Percentiles rank a stretch among this genome's conserved stretches.
These are phyloP conservation scores for Saccostrea glomerata DNA, from an alignment of 1,140 invertebrate genomes.

Conservation along the genomic window DNA sequence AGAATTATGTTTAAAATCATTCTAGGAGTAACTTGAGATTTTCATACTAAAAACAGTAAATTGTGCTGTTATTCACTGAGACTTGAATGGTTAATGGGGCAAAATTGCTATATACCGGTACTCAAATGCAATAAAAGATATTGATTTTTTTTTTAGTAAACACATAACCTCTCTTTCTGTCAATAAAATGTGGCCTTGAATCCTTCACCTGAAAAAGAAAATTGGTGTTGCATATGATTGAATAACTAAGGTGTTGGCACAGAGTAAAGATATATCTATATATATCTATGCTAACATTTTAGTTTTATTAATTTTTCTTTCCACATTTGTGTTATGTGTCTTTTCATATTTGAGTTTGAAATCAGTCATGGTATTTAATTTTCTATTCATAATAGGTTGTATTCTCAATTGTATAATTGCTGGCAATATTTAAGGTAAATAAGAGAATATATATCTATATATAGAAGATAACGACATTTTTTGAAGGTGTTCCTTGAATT, in stretches of 20 bases:
- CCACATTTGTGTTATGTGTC: background rate
- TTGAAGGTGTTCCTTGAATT: background rate
- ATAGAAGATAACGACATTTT: background rate
- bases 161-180: background rate
- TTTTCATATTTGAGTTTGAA: background rate
- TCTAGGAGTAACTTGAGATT: too few species aligned
- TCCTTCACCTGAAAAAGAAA: slow-evolving; percentile 29
- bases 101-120: too few species aligned
- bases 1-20: too few species aligned
- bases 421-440: background rate
- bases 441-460: background rate
- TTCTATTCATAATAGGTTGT: background rate
- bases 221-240: slow-evolving; percentile 11
- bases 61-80: too few species aligned
- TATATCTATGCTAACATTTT: too few species aligned
- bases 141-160: slow-evolving; percentile 5
- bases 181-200: background rate
- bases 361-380: too few species aligned
- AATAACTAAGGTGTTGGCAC: slow-evolving; percentile 9
- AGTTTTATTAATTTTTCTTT: too few species aligned
- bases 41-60: too few species aligned
- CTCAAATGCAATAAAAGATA: background rate
- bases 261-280: background rate
- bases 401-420: background rate
- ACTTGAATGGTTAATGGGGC: too few species aligned